Evolutionary conservation across 2,888 invertebrate species (phyloP), one percentile per base, ranked within the genome.

Genomic region (Drosophila algonquin): DNA sequence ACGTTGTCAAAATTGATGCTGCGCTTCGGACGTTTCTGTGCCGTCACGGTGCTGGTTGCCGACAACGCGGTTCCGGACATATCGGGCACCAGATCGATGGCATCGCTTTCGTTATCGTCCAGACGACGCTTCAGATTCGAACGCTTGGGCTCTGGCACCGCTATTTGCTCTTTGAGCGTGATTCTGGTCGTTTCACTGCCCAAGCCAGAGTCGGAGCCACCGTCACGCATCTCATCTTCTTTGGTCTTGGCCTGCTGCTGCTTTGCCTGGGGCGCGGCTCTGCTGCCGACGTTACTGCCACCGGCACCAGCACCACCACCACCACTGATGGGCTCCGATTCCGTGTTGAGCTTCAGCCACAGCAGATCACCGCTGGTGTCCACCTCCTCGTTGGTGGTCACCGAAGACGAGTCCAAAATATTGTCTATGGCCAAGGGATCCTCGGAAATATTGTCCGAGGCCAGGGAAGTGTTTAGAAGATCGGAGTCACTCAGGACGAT

Each of bases 1-100:
- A 99, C 98, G 78, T 95, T 96, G 83, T 98, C 96, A 91, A 99
- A 99, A 77, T 95, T 95, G 74, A 99, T 97, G 50, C 95, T 95
- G 82, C 96, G 95, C 92, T 96, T 97, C 89, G 94, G 94, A 90
- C 95, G 96, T 89, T 95, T 92, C 44, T 80, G 81, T 5, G 56
- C 47, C 4, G 57, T 50, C 14, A 63, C 58, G 7, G 71, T 45
- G 0, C 40, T 67, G 7, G 59, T 40, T 3, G 63, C 8, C 27
- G 51, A 30, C 51, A 47, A 14, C 21, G 32, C 40, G 12, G 57
- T 50, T 44, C 58, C 52, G 14, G 62, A 60, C 27, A 85, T 69
- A 10, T 87, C 84, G 1, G 83, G 60, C 51, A 60, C 73, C 46
- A 87, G 93, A 55, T 92, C 92, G 54, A 93, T 92, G 62, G 92